A percentile compares a stretch with the other conserved stretches of the same genome.
These are phyloP conservation scores for Drosophila quadrilineata DNA, from an alignment of 1,140 invertebrate species.

Conservation along the genomic window DNA sequence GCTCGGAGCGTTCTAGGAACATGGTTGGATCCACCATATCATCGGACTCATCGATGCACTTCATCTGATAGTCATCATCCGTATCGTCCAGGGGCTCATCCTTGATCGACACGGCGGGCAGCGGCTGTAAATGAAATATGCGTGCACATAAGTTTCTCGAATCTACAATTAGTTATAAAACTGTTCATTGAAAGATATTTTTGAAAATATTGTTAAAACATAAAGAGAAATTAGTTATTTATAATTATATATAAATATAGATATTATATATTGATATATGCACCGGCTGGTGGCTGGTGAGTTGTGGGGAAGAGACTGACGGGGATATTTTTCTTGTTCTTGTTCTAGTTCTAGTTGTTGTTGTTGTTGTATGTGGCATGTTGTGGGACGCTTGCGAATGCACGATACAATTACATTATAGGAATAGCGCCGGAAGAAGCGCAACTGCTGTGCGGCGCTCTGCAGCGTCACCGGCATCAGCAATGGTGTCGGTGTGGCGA, in stretches of 20 bases:
- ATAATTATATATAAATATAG: slow-evolving; percentile 6
- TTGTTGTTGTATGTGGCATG: slow-evolving; percentile 26
- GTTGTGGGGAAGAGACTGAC: not conserved
- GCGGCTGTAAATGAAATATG: slow-evolving; percentile 48
- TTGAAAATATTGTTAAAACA: too few relatives aligned
- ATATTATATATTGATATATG: slow-evolving; percentile 7
- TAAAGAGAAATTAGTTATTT: not conserved
- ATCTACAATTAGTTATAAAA: too few relatives aligned
- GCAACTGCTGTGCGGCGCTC: slow-evolving; percentile 74
- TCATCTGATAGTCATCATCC: slow-evolving; percentile 74
- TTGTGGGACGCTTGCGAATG: slow-evolving; percentile 64
- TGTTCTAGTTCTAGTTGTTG: too few relatives aligned
- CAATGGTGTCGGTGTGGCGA: slow-evolving; percentile 51
- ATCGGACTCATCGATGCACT: slow-evolving; percentile 71
- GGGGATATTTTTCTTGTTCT: too few relatives aligned
- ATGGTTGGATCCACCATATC: slow-evolving; percentile 80
- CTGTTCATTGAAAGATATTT: too few relatives aligned
- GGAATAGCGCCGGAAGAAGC: slow-evolving; percentile 80
- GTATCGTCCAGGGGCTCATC: slow-evolving; percentile 78
- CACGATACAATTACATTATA: slow-evolving; percentile 81
- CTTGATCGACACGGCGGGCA: slow-evolving; percentile 76
- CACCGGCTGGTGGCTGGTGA: not conserved
- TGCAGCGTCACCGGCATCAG: slow-evolving; percentile 72
- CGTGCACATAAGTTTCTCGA: slow-evolving; percentile 7
- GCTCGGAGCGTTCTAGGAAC: slow-evolving; percentile 75